These are phyloP conservation scores for Haliclona indistincta DNA, from an alignment of 37 sponge, comb jelly and placozoan genomes.

Conservation along the genomic window DNA sequence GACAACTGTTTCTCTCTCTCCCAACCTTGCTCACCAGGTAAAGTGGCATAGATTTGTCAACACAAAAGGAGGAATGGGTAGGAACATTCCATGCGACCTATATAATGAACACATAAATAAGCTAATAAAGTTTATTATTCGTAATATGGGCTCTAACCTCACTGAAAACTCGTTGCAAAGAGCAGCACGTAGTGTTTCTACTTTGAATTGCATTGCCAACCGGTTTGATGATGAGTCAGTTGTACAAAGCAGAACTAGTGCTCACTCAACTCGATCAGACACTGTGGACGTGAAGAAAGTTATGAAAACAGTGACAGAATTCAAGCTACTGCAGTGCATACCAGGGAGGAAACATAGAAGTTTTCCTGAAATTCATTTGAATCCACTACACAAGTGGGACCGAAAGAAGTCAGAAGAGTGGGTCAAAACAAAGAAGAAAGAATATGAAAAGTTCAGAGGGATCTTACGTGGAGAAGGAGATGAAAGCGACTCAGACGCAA, in stretches of 20 bases:
- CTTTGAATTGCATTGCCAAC: no score
- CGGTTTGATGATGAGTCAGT: conserved; percentile 7
- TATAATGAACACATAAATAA: no score
- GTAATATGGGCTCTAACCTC: conserved; percentile 28
- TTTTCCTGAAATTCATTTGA: neutral
- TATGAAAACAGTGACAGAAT: neutral
- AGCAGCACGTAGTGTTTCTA: conserved; percentile 11
- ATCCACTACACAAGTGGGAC: conserved; percentile 12
- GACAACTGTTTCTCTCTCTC: neutral
- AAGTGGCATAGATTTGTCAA: conserved; percentile 27
- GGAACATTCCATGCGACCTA: no score
- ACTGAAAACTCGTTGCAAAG: conserved; percentile 1
- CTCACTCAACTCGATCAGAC: conserved; percentile 3
- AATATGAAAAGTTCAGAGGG: neutral
- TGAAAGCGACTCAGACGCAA: no score
- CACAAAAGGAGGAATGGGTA: conserved; percentile 22
- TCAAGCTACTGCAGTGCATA: neutral
- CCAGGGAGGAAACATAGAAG: neutral
- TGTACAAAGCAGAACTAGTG: neutral
- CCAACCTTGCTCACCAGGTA: conserved; percentile 14
- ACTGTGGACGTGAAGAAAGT: neutral
- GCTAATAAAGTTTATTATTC: conserved; percentile 7
- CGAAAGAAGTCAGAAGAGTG: neutral
- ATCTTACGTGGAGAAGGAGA: no score
- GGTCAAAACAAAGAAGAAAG: conserved; percentile 5